Percentiles rank a stretch among this genome's conserved stretches.
phyloP scores from a whole-genome alignment of 1,140 invertebrate species.

The Drosophila tristis region DNA sequence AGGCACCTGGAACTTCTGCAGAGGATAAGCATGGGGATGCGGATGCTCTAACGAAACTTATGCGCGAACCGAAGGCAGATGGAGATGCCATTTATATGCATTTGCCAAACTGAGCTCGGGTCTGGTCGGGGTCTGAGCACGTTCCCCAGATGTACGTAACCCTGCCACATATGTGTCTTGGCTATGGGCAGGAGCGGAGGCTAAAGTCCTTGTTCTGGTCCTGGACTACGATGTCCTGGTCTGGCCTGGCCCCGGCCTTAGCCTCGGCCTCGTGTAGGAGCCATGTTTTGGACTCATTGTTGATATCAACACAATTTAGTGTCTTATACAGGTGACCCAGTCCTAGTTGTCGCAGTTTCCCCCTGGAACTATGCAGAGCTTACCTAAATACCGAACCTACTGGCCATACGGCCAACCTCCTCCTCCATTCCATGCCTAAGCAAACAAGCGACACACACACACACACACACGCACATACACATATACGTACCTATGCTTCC shows the following conservation, averaged over 20 bases:
- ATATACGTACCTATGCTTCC: conserved; percentile 9
- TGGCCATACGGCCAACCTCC: conserved; percentile 16
- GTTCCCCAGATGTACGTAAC: conserved; percentile 21
- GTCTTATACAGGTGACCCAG: conserved; percentile 66
- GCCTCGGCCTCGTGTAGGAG: conserved; percentile 50
- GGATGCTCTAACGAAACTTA: conserved; percentile 27
- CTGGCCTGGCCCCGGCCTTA: conserved; percentile 33
- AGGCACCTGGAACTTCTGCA: conserved; percentile 6
- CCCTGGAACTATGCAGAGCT: conserved; percentile 63
- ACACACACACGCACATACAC: conserved; percentile 19
- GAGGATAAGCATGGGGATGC: not conserved
- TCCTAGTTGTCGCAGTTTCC: conserved; percentile 41
- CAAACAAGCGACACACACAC: conserved; percentile 55
- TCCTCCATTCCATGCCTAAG: conserved; percentile 32
- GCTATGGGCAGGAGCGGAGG: conserved; percentile 17
- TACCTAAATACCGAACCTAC: conserved; percentile 67
- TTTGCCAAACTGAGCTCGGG: conserved; percentile 65
- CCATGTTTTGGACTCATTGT: conserved; percentile 77
- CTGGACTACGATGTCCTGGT: too few relatives aligned
- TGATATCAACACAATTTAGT: conserved; percentile 82
- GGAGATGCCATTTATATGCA: conserved; percentile 73
- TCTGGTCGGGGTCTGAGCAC: conserved; percentile 43
- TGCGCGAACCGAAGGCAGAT: conserved; percentile 35
- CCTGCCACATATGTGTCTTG: conserved; percentile 58
- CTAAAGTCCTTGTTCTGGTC: conserved; percentile 39